Conservation (phyloP, 2,113 vertebrate genomes). For the Nycticebus coucang region DNA sequence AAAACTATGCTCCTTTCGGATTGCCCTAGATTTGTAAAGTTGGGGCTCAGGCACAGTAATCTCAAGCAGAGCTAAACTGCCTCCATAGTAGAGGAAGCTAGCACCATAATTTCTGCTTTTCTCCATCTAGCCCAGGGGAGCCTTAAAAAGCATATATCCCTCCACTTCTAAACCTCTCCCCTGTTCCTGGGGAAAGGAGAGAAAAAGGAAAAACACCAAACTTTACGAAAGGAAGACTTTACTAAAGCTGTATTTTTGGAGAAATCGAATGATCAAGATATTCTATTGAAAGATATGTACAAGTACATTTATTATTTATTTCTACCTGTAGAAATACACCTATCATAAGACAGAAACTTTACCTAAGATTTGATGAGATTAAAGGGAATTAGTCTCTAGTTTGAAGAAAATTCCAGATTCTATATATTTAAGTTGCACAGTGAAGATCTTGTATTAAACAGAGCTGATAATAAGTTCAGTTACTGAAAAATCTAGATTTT, state of each 20-base stretch:
- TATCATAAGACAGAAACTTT: slow-evolving; percentile 1
- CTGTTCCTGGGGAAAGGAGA: neutral
- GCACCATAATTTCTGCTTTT: neutral
- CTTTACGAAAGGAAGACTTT: neutral
- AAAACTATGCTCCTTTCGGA: slow-evolving; percentile 22
- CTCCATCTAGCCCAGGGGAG: neutral
- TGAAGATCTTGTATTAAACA: neutral
- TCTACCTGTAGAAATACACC: neutral
- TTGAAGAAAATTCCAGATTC: slow-evolving; percentile 43
- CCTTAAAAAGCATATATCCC: neutral
- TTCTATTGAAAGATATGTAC: neutral
- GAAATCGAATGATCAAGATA: slow-evolving; percentile 43
- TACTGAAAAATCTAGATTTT: slow-evolving; percentile 35
- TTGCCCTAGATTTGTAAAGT: slow-evolving; percentile 7
- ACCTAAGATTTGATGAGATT: slow-evolving; percentile 38
- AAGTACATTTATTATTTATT: neutral
- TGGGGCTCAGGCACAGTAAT: neutral
- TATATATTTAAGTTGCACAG: neutral
- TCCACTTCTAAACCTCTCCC: neutral
- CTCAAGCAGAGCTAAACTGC: neutral
- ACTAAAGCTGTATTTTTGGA: slow-evolving; percentile 42
- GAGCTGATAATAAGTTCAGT: neutral
- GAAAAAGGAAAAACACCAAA: neutral
- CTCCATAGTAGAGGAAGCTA: neutral
- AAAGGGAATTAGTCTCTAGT: neutral